phyloP scores from a whole-genome alignment of 2,797 vertebrate species.

The Rachycentron canadum region DNA sequence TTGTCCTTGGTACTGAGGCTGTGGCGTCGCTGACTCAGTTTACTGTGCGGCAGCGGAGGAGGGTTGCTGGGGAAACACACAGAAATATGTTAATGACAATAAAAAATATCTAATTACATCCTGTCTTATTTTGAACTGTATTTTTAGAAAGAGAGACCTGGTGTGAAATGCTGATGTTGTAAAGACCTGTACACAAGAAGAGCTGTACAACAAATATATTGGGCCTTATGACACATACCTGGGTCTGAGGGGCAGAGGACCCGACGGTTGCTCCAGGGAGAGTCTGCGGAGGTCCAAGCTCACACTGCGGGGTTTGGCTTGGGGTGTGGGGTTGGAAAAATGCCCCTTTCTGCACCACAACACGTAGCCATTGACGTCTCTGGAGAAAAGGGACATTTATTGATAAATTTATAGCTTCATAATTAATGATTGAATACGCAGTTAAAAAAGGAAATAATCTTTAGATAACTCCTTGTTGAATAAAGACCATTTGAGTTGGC shows the following conservation, averaged over 20 bases:
- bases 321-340: slow-evolving; percentile 77
- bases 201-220: neutral
- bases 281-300: slow-evolving; percentile 83
- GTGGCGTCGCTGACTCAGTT: slow-evolving; percentile 76
- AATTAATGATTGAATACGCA: neutral
- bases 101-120: neutral
- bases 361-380: slow-evolving; percentile 90
- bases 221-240: slow-evolving; percentile 53
- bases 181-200: neutral
- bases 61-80: slow-evolving; percentile 74
- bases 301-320: slow-evolving; percentile 86
- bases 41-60: slow-evolving; percentile 55
- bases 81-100: neutral
- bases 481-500: too few relatives aligned
- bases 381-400: slow-evolving; percentile 55
- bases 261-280: slow-evolving; percentile 78
- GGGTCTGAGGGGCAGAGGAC: slow-evolving; percentile 73
- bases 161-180: neutral
- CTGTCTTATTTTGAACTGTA: neutral
- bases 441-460: neutral
- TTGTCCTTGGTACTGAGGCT: slow-evolving; percentile 74
- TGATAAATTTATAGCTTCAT: neutral
- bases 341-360: slow-evolving; percentile 91
- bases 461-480: neutral
- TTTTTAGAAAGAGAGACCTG: neutral